Conservation (phyloP, 2,797 vertebrate genomes). For the Catharus ustulatus region DNA sequence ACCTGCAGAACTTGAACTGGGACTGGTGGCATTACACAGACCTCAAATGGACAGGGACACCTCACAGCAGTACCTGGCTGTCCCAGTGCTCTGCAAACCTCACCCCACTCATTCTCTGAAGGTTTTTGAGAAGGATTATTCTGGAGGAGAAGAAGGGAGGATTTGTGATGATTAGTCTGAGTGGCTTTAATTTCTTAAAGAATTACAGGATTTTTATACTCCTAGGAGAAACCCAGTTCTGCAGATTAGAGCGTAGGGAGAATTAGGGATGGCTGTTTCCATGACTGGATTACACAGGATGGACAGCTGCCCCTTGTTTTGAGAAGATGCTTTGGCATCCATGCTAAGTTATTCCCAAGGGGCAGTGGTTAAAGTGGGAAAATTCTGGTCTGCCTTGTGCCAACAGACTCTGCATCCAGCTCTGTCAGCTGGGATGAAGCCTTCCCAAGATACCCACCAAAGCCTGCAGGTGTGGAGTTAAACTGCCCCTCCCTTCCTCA, state of each 20-base stretch:
- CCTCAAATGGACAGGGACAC: background rate
- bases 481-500: background rate
- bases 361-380: background rate
- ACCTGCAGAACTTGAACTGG: background rate
- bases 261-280: background rate
- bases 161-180: background rate
- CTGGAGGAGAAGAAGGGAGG: background rate
- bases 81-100: background rate
- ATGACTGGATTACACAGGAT: background rate
- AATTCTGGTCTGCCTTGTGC: background rate
- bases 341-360: fast-evolving
- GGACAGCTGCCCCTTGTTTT: background rate
- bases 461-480: background rate
- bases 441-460: background rate
- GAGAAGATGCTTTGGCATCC: background rate
- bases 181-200: background rate
- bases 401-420: background rate
- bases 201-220: background rate
- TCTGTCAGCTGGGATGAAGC: background rate
- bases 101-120: background rate
- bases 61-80: background rate
- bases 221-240: background rate
- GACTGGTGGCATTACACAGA: background rate
- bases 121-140: background rate
- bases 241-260: background rate